These are phyloP conservation scores for Saturnia pavonia DNA, from an alignment of 2,888 invertebrate species.

Conservation along the genomic window DNA sequence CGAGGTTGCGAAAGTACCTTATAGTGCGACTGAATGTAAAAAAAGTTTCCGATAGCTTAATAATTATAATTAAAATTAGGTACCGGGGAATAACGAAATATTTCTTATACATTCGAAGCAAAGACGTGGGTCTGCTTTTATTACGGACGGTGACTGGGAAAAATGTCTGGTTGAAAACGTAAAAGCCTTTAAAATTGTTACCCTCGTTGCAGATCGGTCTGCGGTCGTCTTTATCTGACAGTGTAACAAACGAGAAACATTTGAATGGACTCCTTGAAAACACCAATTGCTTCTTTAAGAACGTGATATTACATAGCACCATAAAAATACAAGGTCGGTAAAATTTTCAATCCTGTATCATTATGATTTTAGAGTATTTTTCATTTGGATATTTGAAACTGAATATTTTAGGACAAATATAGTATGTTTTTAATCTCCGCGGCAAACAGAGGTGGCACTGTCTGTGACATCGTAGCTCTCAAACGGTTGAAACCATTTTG, in stretches of 20 bases:
- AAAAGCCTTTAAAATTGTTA: conserved; percentile 50
- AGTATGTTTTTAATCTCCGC: no score
- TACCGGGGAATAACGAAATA: conserved; percentile 2
- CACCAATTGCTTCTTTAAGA: not conserved
- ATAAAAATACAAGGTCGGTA: no score
- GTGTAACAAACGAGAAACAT: conserved; percentile 32
- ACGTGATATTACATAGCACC: not conserved
- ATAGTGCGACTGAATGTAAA: no score
- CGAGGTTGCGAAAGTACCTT: no score
- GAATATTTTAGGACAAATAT: no score
- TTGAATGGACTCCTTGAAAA: not conserved
- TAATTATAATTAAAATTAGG: not conserved
- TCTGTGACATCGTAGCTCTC: no score
- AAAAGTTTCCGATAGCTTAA: not conserved
- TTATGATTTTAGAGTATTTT: no score
- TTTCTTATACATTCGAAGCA: conserved; percentile 7
- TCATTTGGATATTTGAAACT: no score
- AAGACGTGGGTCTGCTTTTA: conserved; percentile 52
- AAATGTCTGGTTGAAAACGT: conserved; percentile 36
- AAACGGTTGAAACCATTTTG: no score
- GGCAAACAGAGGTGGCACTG: no score
- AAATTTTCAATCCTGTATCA: no score
- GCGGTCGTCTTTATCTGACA: conserved; percentile 29
- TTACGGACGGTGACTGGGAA: conserved; percentile 48
- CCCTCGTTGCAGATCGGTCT: conserved; percentile 36